Base-by-base conservation (phyloP, 2,797 vertebrate genomes). In the Danio choprae region DNA sequence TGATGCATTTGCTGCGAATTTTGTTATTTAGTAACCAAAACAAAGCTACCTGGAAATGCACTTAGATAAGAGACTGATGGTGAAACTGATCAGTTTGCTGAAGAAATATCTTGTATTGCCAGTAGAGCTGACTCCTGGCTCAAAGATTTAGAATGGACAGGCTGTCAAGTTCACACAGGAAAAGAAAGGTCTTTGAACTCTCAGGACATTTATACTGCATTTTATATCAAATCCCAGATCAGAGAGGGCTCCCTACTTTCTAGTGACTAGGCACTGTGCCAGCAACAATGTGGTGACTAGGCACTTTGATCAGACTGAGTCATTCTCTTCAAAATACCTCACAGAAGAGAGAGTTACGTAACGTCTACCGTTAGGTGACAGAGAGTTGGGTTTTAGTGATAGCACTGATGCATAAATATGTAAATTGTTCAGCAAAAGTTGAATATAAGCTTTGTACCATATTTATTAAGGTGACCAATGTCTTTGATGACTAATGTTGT, bases 251-350 rank as follows among this genome's bases (percentile, higher is more conserved):
- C 71, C 65, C 22, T 43, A 56, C 16, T 64, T 44, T 62, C 51
- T 46, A 40, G 5, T 44, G 8, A 41, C 29, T 44, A 38, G 22
- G 58, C 29, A 60, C 58, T 8, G 29, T 60, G 58, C 29, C 58
- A 38, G 58, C 38, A 58, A 38, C 15, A 60, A 38, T 38, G 29
- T 22, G 8, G 13, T 38, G 58, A 60, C 22, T 5, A 38, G 29
- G 29, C 46, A 69, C 43, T 77, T 70, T 50, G 20, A 63, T 60
- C 46, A 69, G 4, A 81, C 43, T 62, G 29, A 68, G 12, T n/a
- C 13, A 36, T 41, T 44, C 7, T 56, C 55, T 59, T 60, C 9
- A 73, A 36, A 59, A 48, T 18, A 59, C 41, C 22, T 48, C 9
- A 48, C 16, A 18, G 15, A n/a, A 60, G 8, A 36, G 46, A 74